phyloP scores from a whole-genome alignment of 2,113 vertebrate genomes.

The Gymnobelideus leadbeateri region DNA sequence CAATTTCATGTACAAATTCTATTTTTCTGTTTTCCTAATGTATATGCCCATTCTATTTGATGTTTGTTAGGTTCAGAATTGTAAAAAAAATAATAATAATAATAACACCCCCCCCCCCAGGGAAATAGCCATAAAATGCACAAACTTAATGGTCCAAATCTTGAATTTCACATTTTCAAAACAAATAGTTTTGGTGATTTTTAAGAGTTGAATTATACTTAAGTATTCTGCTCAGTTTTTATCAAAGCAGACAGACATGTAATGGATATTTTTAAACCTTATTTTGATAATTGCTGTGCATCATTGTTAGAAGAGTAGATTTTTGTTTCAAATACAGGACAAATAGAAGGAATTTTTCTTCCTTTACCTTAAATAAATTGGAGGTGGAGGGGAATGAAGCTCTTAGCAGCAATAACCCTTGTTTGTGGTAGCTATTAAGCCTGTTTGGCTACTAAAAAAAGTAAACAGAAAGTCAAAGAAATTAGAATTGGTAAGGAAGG shows the following conservation, averaged over 20 bases:
- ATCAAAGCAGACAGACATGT: not conserved
- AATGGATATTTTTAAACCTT: not conserved
- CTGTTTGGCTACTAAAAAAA: slow-evolving; percentile 39
- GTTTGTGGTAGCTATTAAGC: not conserved
- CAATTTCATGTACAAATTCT: not conserved
- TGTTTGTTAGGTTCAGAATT: too few relatives aligned
- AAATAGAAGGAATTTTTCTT: not conserved
- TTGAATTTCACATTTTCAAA: not conserved
- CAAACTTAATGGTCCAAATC: not conserved
- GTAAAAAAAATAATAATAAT: too few relatives aligned
- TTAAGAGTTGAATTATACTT: not conserved
- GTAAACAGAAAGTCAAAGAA: not conserved
- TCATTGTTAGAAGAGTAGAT: not conserved
- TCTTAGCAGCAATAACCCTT: not conserved
- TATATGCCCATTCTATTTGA: too few relatives aligned
- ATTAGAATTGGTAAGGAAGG: not conserved
- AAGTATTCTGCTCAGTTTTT: not conserved
- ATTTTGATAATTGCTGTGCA: not conserved
- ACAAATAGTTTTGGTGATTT: not conserved
- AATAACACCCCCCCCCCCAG: not conserved
- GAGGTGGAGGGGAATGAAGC: not conserved
- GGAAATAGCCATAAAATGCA: not conserved
- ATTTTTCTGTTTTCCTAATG: not conserved
- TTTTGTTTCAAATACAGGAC: not conserved
- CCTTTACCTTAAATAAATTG: not conserved